Evolutionary conservation across 2,113 vertebrate genomes (phyloP).

Genomic region (Dipodomys merriami): DNA sequence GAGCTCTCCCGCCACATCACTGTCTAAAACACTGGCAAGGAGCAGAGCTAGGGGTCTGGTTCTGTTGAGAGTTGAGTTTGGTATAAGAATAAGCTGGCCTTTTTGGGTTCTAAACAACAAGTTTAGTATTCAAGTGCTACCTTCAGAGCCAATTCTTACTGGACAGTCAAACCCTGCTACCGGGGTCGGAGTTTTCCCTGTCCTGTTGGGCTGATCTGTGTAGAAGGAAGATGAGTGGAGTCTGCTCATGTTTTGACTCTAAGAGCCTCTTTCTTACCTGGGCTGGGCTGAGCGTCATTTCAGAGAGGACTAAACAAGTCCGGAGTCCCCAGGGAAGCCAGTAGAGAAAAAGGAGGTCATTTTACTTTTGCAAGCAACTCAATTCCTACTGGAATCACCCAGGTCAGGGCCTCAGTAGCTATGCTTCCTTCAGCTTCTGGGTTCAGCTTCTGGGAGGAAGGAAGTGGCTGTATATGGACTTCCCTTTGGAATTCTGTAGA

Average conservation of each 20-base stretch:
- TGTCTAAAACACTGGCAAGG: background rate
- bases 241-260: constrained; percentile 26
- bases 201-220: constrained; percentile 23
- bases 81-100: background rate
- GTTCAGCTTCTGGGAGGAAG: constrained; percentile 64
- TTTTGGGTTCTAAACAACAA: background rate
- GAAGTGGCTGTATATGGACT: constrained; percentile 70
- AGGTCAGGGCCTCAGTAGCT: constrained; percentile 25
- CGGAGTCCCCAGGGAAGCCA: constrained; percentile 68
- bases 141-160: background rate
- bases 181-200: constrained; percentile 43
- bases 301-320: constrained; percentile 63
- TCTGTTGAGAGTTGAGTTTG: background rate
- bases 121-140: background rate
- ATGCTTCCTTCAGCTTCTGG: constrained; percentile 55
- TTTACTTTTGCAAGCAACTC: constrained; percentile 38
- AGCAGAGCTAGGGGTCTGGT: background rate
- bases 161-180: constrained; percentile 10
- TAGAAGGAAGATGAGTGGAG: constrained; percentile 36
- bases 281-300: constrained; percentile 49
- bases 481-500: constrained; percentile 60
- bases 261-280: constrained; percentile 40
- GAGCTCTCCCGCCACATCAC: background rate
- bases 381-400: constrained; percentile 59
- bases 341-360: constrained; percentile 80